Evolutionary conservation across 2,888 invertebrate species (phyloP).

Genomic region (Dryobotodes eremita): DNA sequence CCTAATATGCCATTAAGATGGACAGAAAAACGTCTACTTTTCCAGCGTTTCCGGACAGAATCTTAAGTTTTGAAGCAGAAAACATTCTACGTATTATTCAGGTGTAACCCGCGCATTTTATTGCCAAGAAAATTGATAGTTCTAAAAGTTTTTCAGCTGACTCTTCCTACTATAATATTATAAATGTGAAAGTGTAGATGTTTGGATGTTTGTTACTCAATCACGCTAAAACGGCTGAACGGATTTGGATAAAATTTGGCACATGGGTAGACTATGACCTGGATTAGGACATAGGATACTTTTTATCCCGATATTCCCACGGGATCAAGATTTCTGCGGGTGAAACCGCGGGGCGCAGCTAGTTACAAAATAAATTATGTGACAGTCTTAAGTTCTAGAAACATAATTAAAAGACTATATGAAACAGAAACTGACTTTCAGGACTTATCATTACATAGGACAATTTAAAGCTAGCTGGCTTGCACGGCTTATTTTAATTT

Average conservation of each 20-base stretch:
- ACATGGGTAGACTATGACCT: no score
- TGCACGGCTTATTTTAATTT: no score
- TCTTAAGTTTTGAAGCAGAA: neutral
- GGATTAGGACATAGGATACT: no score
- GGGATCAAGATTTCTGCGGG: no score
- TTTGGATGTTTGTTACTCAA: no score
- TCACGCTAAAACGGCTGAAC: no score
- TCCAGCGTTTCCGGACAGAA: neutral
- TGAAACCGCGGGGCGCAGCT: no score
- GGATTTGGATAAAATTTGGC: no score
- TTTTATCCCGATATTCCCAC: no score
- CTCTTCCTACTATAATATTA: no score
- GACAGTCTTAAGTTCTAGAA: neutral
- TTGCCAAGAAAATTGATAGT: neutral
- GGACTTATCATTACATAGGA: neutral
- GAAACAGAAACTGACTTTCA: conserved; percentile 16
- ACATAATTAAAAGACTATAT: neutral
- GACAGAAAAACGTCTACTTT: neutral
- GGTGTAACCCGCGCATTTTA: neutral
- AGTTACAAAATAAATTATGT: neutral
- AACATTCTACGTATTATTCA: neutral
- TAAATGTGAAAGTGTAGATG: no score
- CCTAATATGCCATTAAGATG: neutral
- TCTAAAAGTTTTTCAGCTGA: neutral
- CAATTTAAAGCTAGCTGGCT: conserved; percentile 6